Evolutionary conservation across 2,113 vertebrate species (phyloP).

Genomic region (Zosterops pallidus): DNA sequence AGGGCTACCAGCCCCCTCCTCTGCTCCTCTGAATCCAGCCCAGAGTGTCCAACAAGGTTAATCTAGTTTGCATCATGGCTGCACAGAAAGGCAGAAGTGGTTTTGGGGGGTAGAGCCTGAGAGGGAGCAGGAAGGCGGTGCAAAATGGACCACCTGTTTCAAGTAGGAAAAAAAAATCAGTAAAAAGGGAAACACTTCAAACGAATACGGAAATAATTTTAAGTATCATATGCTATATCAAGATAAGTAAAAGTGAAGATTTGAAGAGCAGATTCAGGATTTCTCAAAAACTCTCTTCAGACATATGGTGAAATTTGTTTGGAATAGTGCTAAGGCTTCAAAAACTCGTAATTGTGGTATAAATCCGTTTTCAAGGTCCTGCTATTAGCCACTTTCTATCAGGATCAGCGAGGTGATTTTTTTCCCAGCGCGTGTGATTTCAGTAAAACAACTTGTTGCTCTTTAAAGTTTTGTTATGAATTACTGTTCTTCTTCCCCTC

Average conservation of each 20-base stretch:
- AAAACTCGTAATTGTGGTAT: neutral
- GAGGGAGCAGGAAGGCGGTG: neutral
- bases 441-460: constrained; percentile 36
- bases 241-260: neutral
- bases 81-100: neutral
- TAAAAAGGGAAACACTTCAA: neutral
- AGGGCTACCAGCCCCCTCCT: neutral
- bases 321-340: neutral
- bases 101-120: neutral
- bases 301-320: neutral
- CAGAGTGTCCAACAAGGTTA: neutral
- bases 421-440: neutral
- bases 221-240: neutral
- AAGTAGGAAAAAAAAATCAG: neutral
- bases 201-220: neutral
- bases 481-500: constrained; percentile 16
- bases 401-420: neutral
- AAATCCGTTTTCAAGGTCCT: neutral
- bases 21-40: neutral
- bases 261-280: neutral
- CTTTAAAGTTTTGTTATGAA: constrained; percentile 35
- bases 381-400: neutral
- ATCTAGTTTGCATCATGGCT: neutral
- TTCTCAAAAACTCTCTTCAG: neutral
- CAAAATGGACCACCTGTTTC: neutral